Conservation (phyloP, 2,888 invertebrate genomes). For the Phaedon cochleariae region DNA sequence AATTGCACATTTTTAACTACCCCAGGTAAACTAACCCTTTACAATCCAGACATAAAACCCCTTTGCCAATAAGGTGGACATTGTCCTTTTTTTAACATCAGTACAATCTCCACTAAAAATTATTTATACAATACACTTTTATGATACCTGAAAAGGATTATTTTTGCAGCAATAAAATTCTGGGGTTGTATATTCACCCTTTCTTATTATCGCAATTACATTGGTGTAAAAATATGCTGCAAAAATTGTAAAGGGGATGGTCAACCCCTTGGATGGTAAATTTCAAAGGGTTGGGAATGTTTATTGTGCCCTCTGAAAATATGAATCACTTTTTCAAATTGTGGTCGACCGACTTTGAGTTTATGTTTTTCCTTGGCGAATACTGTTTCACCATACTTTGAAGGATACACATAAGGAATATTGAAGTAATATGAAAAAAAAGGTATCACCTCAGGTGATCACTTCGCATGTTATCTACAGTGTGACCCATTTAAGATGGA, state of each 20-base stretch:
- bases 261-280: background rate
- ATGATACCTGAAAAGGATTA: constrained; percentile 3
- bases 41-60: background rate
- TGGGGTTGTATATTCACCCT: background rate
- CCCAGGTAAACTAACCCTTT: background rate
- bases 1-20: constrained; percentile 3
- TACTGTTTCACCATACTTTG: too few species aligned
- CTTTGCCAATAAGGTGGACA: background rate
- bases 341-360: too few species aligned
- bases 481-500: too few species aligned
- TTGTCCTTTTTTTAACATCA: background rate
- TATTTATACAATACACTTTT: constrained; percentile 12
- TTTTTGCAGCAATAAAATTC: constrained; percentile 16
- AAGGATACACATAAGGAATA: too few species aligned
- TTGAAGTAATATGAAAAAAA: too few species aligned
- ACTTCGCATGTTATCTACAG: too few species aligned
- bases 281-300: background rate
- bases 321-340: too few species aligned
- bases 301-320: background rate
- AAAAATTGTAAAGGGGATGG: background rate
- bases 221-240: background rate
- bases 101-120: background rate
- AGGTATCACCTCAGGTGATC: too few species aligned
- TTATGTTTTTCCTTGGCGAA: too few species aligned
- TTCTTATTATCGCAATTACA: background rate